These are phyloP conservation scores for Propithecus deckenii DNA, from an alignment of 2,797 vertebrate genomes.

Conservation along the genomic window DNA sequence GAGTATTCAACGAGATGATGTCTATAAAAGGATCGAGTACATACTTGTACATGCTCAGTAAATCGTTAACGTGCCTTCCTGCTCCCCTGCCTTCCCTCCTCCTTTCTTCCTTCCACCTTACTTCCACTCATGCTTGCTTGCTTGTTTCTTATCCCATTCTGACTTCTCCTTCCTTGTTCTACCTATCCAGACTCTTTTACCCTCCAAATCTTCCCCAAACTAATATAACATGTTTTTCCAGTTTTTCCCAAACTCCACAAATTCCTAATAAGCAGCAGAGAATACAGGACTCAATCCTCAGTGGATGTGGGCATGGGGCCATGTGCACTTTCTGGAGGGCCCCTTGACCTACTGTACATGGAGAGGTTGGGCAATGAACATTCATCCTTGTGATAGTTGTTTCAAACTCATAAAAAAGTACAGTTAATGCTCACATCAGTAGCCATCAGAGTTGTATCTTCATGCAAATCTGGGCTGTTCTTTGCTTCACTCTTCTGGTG, in stretches of 20 bases:
- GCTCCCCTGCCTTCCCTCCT: not conserved
- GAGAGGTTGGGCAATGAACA: not conserved
- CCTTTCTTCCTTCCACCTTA: not conserved
- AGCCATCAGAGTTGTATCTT: not conserved
- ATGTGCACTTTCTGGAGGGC: not conserved
- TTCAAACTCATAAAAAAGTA: not conserved
- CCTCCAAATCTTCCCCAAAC: not conserved
- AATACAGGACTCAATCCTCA: not conserved
- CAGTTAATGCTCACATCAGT: not conserved
- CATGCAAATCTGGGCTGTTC: not conserved
- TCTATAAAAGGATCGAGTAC: not conserved
- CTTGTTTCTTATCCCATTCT: not conserved
- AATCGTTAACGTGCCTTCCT: not conserved
- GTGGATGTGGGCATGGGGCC: not conserved
- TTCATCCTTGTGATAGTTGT: not conserved
- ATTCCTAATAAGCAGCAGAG: not conserved
- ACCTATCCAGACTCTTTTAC: not conserved
- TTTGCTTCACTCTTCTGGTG: conserved; percentile 2
- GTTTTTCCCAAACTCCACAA: not conserved
- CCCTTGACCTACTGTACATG: not conserved
- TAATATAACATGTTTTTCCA: not conserved
- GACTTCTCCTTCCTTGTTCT: not conserved
- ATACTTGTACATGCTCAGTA: not conserved
- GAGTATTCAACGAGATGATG: not conserved
- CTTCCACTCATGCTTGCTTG: not conserved